Base-by-base conservation (phyloP, 92 coral and sea anemone species). In the Umimayanthus kanabou region DNA sequence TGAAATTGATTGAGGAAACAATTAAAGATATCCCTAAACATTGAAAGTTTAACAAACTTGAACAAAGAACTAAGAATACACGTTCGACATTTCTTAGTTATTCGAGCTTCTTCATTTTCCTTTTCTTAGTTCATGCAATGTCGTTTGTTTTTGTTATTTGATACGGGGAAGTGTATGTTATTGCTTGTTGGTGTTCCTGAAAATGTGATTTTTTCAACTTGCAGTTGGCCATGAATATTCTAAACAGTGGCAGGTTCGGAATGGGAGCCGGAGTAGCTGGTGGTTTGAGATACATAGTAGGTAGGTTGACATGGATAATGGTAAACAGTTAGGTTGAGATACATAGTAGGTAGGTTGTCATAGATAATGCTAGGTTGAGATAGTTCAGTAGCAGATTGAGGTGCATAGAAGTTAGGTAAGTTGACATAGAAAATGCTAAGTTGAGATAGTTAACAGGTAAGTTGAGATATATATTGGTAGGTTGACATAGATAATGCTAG, bases 161-260 rank as follows among this genome's bases (percentile, higher is more conserved):
- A 45, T 10, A 45, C 9, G 50, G 9, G 1, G 8, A 10, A 45
- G 50, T 1, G 8, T 45, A 8, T 8, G 50, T 45, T 42, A n/a
- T 83, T 83, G 58, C 29, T 42, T 20, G 18, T 22, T 61, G 69
- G 7, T 61, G 69, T 61, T 61, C 18, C 25, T 20, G 0, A 20
- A 61, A 6, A 61, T 61, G 30, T 45, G 40, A 5, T 39, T 71
- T 50, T 22, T 53, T 53, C 42, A 64, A 39, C 39, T 71, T 79
- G 43, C 45, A 95, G 98, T 94, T 95, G 76, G 98, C 98, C 45
- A 95, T 95, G 98, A 93, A 91, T 45, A 93, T 95, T 73, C 87
- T 95, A 1, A 95, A 95, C 81, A 93, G 95, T 87, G 98, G 98
- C 20, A 89, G 98, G 49, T 95, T 93, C 88, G 98, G 98, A 9